These are phyloP conservation scores for Brachyhypopomus gauderio DNA, from an alignment of 2,113 vertebrate species.

Conservation along the genomic window DNA sequence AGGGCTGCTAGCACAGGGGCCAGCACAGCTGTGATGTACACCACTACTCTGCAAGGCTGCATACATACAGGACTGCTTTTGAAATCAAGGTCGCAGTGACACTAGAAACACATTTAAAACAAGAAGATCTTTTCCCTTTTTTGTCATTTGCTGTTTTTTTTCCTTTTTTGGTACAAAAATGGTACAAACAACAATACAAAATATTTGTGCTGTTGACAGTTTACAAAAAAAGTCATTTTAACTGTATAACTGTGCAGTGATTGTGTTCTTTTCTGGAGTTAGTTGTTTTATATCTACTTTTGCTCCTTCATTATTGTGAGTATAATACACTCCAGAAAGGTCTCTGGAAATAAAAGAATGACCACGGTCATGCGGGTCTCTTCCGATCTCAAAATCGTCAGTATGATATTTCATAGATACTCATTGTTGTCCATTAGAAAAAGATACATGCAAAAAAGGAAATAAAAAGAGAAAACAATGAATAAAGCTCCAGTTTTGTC, in stretches of 20 bases:
- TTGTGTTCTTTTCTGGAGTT: conserved; percentile 62
- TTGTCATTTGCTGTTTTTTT: conserved; percentile 34
- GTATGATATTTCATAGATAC: conserved; percentile 71
- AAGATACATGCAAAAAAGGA: conserved; percentile 86
- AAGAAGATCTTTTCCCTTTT: conserved; percentile 72
- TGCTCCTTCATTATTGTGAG: conserved; percentile 66
- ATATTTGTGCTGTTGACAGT: conserved; percentile 97
- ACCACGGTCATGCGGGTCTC: conserved; percentile 85
- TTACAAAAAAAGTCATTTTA: conserved; percentile 87
- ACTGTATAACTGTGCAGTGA: conserved; percentile 75
- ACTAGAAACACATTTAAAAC: conserved; percentile 87
- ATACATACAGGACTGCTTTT: conserved; percentile 77
- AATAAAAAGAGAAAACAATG: conserved; percentile 53
- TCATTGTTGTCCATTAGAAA: conserved; percentile 78
- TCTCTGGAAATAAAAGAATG: conserved; percentile 71
- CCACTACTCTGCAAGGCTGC: conserved; percentile 81
- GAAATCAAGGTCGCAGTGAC: conserved; percentile 84
- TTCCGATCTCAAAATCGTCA: conserved; percentile 71
- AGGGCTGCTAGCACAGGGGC: conserved; percentile 72
- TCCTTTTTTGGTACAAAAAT: conserved; percentile 89
- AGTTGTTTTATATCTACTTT: conserved; percentile 61
- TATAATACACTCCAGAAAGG: conserved; percentile 73
- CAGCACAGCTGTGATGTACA: conserved; percentile 78
- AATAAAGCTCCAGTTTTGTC: conserved; percentile 72
- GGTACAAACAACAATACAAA: conserved; percentile 99